phyloP scores from a whole-genome alignment of 2,113 vertebrate species.

The Balaenoptera acutorostrata region DNA sequence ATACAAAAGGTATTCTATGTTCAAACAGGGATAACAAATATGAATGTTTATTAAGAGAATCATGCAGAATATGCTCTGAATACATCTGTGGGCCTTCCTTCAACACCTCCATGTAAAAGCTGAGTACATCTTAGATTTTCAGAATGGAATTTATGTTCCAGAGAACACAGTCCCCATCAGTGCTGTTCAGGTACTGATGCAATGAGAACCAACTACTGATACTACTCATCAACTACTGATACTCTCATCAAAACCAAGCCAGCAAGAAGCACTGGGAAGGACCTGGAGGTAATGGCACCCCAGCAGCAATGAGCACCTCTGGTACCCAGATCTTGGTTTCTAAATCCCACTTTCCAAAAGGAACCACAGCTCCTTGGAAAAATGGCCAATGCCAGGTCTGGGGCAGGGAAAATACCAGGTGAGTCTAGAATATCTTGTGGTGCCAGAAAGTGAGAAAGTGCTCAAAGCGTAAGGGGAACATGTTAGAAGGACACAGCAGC shows the following conservation, averaged over 20 bases:
- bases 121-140: background rate
- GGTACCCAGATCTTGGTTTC: background rate
- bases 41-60: background rate
- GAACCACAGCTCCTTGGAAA: background rate
- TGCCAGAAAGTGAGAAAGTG: background rate
- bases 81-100: background rate
- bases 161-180: background rate
- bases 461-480: rapidly evolving
- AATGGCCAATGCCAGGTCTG: background rate
- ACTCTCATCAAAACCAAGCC: background rate
- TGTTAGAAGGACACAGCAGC: background rate
- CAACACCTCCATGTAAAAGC: background rate
- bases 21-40: background rate
- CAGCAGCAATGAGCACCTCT: background rate
- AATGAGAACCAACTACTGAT: background rate
- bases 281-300: background rate
- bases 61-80: background rate
- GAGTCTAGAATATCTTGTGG: background rate
- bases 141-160: background rate
- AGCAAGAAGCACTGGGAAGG: background rate
- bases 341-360: background rate
- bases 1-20: background rate
- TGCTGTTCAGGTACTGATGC: background rate
- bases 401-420: no score
- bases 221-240: no score